Evolutionary conservation across 2,797 vertebrate species (phyloP), one percentile per base, ranked within the genome.

Genomic region (Odontamblyopus rebecca): DNA sequence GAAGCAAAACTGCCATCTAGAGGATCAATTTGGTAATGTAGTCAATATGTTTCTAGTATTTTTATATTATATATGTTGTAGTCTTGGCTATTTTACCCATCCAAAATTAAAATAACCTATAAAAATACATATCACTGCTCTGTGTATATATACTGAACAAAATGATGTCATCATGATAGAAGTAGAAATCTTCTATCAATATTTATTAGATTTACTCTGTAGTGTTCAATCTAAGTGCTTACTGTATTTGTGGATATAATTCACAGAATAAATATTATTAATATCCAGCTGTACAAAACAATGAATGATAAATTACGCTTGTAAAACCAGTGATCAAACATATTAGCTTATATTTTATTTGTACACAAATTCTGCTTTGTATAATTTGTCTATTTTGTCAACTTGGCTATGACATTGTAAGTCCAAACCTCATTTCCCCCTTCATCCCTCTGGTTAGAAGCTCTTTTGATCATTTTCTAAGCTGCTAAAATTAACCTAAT

Each of bases 401-500:
- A 15, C 62, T 70, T 44, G 72, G 12, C 32, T 70, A 57, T 75
- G 72, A 80, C 75, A 79, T 85, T 77, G 70, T 83, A 84, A 86
- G 84, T 71, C 44, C 73, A 73, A 79, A 78, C 71, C 79, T 78
- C 3, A 67, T 78, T 79, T 69, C 61, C 77, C 54, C n/a, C 63
- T 76, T 82, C 83, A 89, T 88, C 74, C 77, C n/a, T 0, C 76
- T 70, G 51, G 7, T 66, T 80, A 11, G 0, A 73, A 64, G 66
- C 7, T 0, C 60, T 74, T 71, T 30, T 82, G 61, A 70, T 79
- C 62, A 78, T 78, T 75, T 79, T 15, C 11, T 80, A 83, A 85
- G 73, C 77, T 72, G 81, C 69, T 72, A 77, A 84, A 88, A 90
- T 82, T 26, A 79, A 80, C 71, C 30, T 82, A 83, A 89, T 88